phyloP scores from a whole-genome alignment of 2,888 invertebrate species.

The Linnaemya vulpina region DNA sequence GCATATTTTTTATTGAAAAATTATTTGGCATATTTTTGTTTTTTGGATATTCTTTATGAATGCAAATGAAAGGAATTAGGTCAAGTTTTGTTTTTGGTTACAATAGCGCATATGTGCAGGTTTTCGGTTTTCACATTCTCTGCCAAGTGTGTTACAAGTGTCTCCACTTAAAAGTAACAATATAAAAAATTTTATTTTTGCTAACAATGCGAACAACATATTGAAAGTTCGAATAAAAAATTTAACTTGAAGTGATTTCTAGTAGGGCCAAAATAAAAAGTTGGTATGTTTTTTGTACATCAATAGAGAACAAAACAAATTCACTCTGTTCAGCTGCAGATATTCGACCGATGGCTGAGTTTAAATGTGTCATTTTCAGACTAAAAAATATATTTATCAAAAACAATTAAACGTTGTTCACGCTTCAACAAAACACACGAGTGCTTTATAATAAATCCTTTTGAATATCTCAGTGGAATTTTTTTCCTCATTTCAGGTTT shows the following conservation, averaged over 20 bases:
- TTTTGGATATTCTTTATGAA: slow-evolving; percentile 20
- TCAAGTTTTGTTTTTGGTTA: slow-evolving; percentile 43
- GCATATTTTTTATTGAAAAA: slow-evolving; percentile 11
- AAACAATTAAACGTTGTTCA: neutral
- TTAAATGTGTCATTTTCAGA: too few relatives aligned
- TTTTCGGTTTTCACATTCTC: slow-evolving; percentile 9
- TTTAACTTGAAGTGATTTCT: slow-evolving; percentile 29
- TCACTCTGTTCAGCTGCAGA: too few relatives aligned
- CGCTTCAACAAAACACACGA: neutral
- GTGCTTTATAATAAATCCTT: neutral
- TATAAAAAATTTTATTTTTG: slow-evolving; percentile 19
- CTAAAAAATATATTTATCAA: too few relatives aligned
- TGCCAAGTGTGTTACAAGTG: slow-evolving; percentile 50
- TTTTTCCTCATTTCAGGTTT: neutral
- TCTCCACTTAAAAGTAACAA: slow-evolving; percentile 60
- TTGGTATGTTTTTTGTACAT: neutral
- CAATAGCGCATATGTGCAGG: neutral
- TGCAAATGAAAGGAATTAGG: slow-evolving; percentile 40
- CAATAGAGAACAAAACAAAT: neutral
- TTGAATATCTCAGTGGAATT: neutral
- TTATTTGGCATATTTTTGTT: slow-evolving; percentile 20
- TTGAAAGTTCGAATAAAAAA: slow-evolving; percentile 19
- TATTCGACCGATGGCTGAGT: too few relatives aligned
- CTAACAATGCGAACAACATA: slow-evolving; percentile 15
- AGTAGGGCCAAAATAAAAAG: slow-evolving; percentile 10